Evolutionary conservation across 1,140 invertebrate genomes (phyloP).

Genomic region (Trichoplusia ni): DNA sequence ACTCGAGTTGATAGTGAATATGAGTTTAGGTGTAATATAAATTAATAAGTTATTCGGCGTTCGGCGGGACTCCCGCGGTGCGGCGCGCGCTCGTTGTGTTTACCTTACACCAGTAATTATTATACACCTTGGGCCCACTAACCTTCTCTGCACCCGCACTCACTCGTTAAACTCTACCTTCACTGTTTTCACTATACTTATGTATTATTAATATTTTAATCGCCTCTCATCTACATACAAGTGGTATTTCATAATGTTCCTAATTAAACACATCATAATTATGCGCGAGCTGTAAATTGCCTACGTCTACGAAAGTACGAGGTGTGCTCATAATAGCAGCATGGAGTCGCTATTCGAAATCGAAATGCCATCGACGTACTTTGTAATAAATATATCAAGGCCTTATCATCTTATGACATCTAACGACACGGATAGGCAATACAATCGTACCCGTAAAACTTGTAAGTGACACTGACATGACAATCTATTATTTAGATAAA

Average conservation of each 20-base stretch:
- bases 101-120: slow-evolving; percentile 34
- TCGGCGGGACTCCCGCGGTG: slow-evolving; percentile 57
- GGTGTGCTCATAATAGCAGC: background rate
- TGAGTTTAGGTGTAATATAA: slow-evolving; percentile 70
- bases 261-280: slow-evolving; percentile 32
- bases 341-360: background rate
- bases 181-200: slow-evolving; percentile 24
- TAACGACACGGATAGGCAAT: slow-evolving; percentile 6
- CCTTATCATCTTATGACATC: slow-evolving; percentile 19
- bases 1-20: slow-evolving; percentile 58
- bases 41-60: slow-evolving; percentile 72
- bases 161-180: slow-evolving; percentile 30
- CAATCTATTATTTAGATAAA: slow-evolving; percentile 17
- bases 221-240: slow-evolving; percentile 10
- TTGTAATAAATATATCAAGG: slow-evolving; percentile 16
- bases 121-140: slow-evolving; percentile 28
- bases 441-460: slow-evolving; percentile 20
- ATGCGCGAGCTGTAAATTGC: slow-evolving; percentile 1
- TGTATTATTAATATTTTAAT: slow-evolving; percentile 31
- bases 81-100: slow-evolving; percentile 22
- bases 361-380: slow-evolving; percentile 1
- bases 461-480: slow-evolving; percentile 12
- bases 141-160: slow-evolving; percentile 22
- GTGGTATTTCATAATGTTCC: slow-evolving; percentile 25
- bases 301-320: background rate